phyloP scores from a whole-genome alignment of 2,797 vertebrate species.

The Lepilemur septentrionalis region DNA sequence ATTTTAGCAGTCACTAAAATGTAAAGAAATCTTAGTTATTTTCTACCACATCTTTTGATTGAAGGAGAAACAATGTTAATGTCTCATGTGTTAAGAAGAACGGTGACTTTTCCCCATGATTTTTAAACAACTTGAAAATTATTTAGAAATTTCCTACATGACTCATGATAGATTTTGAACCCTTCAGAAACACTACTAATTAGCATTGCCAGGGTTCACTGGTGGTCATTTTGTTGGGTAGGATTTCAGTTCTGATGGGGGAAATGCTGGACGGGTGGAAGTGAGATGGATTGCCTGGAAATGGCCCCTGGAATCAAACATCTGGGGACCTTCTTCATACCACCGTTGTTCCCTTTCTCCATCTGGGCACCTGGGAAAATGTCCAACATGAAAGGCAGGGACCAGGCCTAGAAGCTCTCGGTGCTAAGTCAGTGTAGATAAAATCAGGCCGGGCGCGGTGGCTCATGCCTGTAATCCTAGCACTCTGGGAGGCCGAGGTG shows the following conservation, averaged over 20 bases:
- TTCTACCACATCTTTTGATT: neutral
- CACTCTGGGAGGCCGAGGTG: too few species aligned
- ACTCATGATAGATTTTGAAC: neutral
- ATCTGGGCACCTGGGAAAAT: slow-evolving; percentile 43
- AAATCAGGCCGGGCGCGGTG: too few species aligned
- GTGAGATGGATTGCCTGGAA: slow-evolving; percentile 38
- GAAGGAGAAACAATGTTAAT: neutral
- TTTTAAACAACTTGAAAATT: slow-evolving; percentile 23
- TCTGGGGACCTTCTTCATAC: neutral
- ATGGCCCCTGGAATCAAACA: neutral
- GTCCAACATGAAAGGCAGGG: slow-evolving; percentile 42
- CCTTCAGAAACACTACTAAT: slow-evolving; percentile 50
- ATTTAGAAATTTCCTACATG: neutral
- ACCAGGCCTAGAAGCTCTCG: neutral
- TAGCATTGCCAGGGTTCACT: slow-evolving; percentile 64
- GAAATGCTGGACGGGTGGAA: slow-evolving; percentile 66
- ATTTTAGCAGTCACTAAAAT: neutral
- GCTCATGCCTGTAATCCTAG: too few species aligned
- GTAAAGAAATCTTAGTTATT: neutral
- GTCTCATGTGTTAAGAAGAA: neutral
- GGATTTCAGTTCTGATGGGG: slow-evolving; percentile 73
- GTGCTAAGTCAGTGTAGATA: neutral
- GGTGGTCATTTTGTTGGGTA: slow-evolving; percentile 59
- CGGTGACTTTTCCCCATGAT: neutral
- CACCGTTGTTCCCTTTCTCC: slow-evolving; percentile 35